A percentile compares a stretch with the other conserved stretches of the same genome.
phyloP scores from a whole-genome alignment of 2,113 vertebrate genomes.

The Junco hyemalis region DNA sequence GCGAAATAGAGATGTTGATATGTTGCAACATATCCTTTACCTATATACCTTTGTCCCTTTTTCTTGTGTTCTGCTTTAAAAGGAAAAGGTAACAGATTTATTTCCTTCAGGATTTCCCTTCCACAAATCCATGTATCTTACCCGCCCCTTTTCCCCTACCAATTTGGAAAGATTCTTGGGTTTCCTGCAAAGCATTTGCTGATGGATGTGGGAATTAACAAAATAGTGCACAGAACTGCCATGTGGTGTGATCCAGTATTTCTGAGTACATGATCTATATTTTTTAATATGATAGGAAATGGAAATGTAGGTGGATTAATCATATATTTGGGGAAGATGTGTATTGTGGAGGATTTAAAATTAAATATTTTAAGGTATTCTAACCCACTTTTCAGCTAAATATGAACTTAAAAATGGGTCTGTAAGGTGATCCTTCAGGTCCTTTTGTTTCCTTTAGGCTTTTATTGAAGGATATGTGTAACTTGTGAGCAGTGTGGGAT shows the following conservation, averaged over 20 bases:
- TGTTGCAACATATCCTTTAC: neutral
- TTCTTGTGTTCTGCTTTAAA: neutral
- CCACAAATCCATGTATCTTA: neutral
- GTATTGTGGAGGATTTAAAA: neutral
- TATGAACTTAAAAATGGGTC: neutral
- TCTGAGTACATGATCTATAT: neutral
- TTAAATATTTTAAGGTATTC: neutral
- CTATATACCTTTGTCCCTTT: neutral
- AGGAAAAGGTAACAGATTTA: neutral
- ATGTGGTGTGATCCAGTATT: neutral
- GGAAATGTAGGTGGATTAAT: neutral
- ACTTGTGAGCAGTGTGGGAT: neutral
- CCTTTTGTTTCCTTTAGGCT: neutral
- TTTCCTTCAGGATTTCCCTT: neutral
- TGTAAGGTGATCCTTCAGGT: neutral
- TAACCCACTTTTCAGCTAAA: neutral
- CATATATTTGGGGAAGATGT: neutral
- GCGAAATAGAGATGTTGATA: neutral
- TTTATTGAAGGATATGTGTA: neutral
- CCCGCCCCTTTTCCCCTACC: fast-evolving
- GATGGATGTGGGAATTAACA: neutral
- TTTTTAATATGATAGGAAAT: neutral
- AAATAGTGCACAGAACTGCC: neutral
- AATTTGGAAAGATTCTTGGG: neutral
- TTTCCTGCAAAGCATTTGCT: neutral